Evolutionary conservation across 2,888 invertebrate genomes (phyloP).

Genomic region (Cerastoderma edule): DNA sequence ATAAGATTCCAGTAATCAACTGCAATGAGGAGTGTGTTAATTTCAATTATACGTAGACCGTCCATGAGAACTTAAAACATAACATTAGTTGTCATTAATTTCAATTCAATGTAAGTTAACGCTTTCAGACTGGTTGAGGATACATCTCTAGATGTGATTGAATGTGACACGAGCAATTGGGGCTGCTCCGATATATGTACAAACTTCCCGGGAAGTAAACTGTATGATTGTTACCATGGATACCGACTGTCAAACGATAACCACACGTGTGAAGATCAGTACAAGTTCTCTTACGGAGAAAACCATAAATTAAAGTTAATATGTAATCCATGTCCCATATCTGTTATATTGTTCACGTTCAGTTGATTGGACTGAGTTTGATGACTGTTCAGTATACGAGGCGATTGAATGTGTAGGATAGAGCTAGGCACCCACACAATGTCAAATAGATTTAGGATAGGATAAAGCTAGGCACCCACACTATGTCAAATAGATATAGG

Average conservation of each 20-base stretch:
- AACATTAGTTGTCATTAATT: neutral
- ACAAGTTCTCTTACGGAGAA: neutral
- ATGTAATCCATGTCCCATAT: neutral
- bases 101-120: neutral
- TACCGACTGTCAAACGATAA: neutral
- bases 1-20: slow-evolving; percentile 1
- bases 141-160: slow-evolving; percentile 32
- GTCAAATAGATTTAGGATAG: neutral
- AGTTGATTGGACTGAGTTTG: too few species aligned
- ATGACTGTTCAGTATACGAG: too few species aligned
- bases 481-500: too few species aligned
- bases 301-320: neutral
- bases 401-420: neutral
- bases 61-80: neutral
- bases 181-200: slow-evolving; percentile 47
- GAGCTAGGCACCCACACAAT: neutral
- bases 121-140: too few species aligned
- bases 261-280: neutral
- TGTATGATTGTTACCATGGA: neutral
- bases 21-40: neutral
- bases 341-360: neutral
- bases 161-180: slow-evolving; percentile 30
- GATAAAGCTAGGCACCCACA: too few species aligned
- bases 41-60: neutral
- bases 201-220: slow-evolving; percentile 1